A percentile compares a stretch with the other conserved stretches of the same genome.
Conservation (phyloP, 2,797 vertebrate genomes). For the Heterohyrax brucei region DNA sequence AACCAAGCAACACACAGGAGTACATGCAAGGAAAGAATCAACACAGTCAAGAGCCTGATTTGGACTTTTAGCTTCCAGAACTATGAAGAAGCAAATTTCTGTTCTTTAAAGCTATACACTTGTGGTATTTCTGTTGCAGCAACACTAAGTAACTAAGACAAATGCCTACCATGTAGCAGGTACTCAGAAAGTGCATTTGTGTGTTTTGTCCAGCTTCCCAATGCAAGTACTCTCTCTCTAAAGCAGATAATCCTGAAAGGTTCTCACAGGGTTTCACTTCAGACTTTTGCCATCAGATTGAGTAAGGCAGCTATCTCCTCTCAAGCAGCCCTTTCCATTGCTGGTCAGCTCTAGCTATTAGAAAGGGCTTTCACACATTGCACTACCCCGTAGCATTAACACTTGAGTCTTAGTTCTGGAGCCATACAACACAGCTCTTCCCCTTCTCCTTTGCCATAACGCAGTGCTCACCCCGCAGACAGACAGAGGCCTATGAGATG, state of each 20-base stretch:
- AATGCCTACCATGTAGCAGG: background rate
- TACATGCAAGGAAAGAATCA: background rate
- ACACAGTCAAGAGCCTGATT: background rate
- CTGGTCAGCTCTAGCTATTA: background rate
- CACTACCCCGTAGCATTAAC: background rate
- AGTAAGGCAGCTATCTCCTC: background rate
- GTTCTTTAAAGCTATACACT: background rate
- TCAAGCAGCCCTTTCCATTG: background rate
- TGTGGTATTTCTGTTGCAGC: background rate
- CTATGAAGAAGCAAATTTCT: background rate
- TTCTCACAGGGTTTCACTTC: background rate
- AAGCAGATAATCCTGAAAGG: slow-evolving; percentile 6
- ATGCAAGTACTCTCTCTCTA: background rate
- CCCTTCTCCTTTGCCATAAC: background rate
- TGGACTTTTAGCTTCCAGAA: background rate
- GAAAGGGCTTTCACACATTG: background rate
- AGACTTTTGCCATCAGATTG: background rate
- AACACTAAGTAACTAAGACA: background rate
- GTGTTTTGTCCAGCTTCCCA: background rate
- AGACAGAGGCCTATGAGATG: background rate
- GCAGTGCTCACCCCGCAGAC: background rate
- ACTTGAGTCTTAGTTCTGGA: background rate
- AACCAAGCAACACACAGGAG: background rate
- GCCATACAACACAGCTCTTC: background rate
- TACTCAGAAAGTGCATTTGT: background rate